phyloP scores from a whole-genome alignment of 2,888 invertebrate genomes.

The Masnerella sp. region DNA sequence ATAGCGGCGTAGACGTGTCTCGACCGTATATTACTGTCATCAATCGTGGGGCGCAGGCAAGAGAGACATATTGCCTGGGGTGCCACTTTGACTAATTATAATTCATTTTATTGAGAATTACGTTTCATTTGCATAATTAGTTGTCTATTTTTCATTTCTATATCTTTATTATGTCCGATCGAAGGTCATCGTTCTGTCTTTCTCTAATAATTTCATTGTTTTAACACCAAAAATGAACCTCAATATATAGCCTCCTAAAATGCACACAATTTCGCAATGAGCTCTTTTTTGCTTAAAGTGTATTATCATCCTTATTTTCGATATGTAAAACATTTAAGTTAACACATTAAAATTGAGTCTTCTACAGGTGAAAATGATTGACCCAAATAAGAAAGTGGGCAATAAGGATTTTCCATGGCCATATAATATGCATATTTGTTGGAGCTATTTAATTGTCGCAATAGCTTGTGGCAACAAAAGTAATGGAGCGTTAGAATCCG shows the following conservation, averaged over 20 bases:
- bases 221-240: too few relatives aligned
- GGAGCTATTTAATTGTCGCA: too few relatives aligned
- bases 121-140: constrained; percentile 56
- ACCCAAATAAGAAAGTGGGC: too few relatives aligned
- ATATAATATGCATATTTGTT: constrained; percentile 6
- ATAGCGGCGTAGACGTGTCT: constrained; percentile 37
- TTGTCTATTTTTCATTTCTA: constrained; percentile 40
- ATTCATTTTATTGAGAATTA: constrained; percentile 56
- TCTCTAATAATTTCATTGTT: too few relatives aligned
- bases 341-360: too few relatives aligned
- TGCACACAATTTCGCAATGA: too few relatives aligned
- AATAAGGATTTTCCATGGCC: too few relatives aligned
- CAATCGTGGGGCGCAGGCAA: constrained; percentile 49
- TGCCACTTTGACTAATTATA: constrained; percentile 58
- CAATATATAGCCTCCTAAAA: too few relatives aligned
- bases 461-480: constrained; percentile 21
- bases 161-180: constrained; percentile 30
- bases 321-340: too few relatives aligned
- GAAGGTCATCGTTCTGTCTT: not conserved
- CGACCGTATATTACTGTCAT: constrained; percentile 56
- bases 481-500: constrained; percentile 24
- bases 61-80: constrained; percentile 44
- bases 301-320: too few relatives aligned
- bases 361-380: too few relatives aligned
- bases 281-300: too few relatives aligned